Base-by-base conservation (phyloP, 2,888 invertebrate species). In the Pristionchus exspectatus region DNA sequence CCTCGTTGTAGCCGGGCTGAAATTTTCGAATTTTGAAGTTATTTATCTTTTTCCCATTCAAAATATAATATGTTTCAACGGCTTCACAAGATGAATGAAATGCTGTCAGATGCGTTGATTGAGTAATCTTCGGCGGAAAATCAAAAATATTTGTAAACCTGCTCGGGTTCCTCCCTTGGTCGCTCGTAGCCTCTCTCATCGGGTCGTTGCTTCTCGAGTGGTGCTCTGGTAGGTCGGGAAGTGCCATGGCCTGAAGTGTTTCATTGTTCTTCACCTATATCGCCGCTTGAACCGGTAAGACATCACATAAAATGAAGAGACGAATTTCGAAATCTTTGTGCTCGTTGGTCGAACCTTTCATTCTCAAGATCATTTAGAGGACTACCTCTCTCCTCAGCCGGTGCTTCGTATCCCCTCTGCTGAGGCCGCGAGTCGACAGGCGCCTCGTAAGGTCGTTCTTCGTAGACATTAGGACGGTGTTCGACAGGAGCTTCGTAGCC, bases 1-100 rank as follows among this genome's bases (percentile, higher is more conserved):
- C 50, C 24, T 50, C 56, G 33, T 59, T 84, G 84, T 84, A 59
- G 84, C 24, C 30, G 33, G 84, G 30, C 84, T 84, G 84, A 7
- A 84, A 30, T 84, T 12, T 44, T 44, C 2, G 16, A 74, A 77
- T 77, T 3, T 30, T 54, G 12, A 27, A 27, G 2, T 14, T n/a
- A 50, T 27, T 18, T 72, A 30, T 72, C 44, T 33, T 3, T 30
- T 44, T 27, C 38, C 4, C 3, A 44, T 77, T 7, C 27, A 27
- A 21, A 14, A 72, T 69, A 16, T 27, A 24, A 69, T 24, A 38
- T 44, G 74, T 33, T 74, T 38, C 74, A 74, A 44, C 2, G 38
- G 9, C 0, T 21, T 21, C 18, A 59, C 24, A 59, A 59, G 59
- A 3, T 0, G 10, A 50, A 50, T 50, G 44, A 50, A 9, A 50